Percentiles rank a stretch among this genome's conserved stretches.
Evolutionary conservation across 2,113 vertebrate species (phyloP).

Genomic region (Antechinus flavipes): DNA sequence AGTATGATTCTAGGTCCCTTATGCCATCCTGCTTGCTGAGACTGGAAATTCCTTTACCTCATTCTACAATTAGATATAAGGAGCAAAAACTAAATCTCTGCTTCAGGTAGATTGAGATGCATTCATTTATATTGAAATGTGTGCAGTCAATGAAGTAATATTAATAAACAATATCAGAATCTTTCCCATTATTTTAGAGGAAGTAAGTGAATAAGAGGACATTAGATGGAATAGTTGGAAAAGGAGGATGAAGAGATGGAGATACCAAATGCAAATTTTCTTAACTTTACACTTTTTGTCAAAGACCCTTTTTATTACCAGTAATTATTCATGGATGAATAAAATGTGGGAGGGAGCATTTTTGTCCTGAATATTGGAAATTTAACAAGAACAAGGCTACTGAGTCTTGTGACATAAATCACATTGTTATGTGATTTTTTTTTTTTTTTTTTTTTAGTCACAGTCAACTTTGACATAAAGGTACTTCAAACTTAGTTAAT

Average conservation of each 20-base stretch:
- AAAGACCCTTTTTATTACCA: constrained; percentile 47
- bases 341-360: constrained; percentile 58
- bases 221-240: constrained; percentile 15
- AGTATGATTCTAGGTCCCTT: not conserved
- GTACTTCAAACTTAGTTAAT: not conserved
- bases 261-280: constrained; percentile 38
- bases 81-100: constrained; percentile 52
- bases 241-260: constrained; percentile 31
- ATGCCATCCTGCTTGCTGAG: not conserved
- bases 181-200: not conserved
- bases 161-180: not conserved
- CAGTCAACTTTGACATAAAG: not conserved
- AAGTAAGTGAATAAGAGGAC: not conserved
- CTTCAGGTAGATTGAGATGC: constrained; percentile 27
- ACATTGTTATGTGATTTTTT: no score
- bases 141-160: not conserved
- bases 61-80: not conserved
- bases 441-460: no score
- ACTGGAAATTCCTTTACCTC: not conserved
- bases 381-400: constrained; percentile 46
- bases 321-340: constrained; percentile 68
- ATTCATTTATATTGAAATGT: constrained; percentile 36
- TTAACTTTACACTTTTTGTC: constrained; percentile 45
- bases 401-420: not conserved
- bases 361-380: constrained; percentile 56